These are phyloP conservation scores for Cecropterus lyciades DNA, from an alignment of 1,140 invertebrate species.

Conservation along the genomic window DNA sequence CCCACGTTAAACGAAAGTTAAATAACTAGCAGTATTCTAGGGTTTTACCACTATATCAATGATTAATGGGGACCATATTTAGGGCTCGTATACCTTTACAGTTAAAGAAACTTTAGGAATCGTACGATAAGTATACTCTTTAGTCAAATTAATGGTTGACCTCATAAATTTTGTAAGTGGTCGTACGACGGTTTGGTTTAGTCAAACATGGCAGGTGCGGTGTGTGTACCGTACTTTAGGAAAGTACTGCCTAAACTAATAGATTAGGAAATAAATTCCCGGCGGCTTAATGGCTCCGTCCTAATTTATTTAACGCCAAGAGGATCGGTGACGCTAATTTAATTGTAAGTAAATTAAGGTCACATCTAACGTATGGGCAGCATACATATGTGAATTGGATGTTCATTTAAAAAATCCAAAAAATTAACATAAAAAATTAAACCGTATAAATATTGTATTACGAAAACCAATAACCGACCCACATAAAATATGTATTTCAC, in stretches of 20 bases:
- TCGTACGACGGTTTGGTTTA: slow-evolving; percentile 42
- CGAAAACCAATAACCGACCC: slow-evolving; percentile 2
- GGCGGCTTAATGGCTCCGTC: slow-evolving; percentile 49
- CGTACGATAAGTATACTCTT: slow-evolving; percentile 38
- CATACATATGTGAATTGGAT: too few species aligned
- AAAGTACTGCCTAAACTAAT: slow-evolving; percentile 45
- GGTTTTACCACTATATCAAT: slow-evolving; percentile 19
- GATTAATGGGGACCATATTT: slow-evolving; percentile 26
- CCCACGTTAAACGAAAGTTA: slow-evolving; percentile 3
- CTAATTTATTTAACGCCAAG: slow-evolving; percentile 69
- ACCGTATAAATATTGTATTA: not conserved
- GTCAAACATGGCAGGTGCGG: slow-evolving; percentile 39
- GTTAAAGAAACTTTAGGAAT: slow-evolving; percentile 34
- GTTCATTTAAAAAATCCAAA: too few species aligned
- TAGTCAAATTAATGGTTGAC: slow-evolving; percentile 49
- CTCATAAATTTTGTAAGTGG: slow-evolving; percentile 43
- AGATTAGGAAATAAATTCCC: slow-evolving; percentile 61
- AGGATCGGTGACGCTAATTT: slow-evolving; percentile 66
- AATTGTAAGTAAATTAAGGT: slow-evolving; percentile 67
- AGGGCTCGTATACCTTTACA: slow-evolving; percentile 18
- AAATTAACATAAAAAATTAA: not conserved
- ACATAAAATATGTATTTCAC: not conserved
- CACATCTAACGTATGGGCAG: slow-evolving; percentile 42
- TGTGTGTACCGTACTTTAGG: slow-evolving; percentile 38
- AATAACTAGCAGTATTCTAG: slow-evolving; percentile 14